Conservation (phyloP, 2,888 invertebrate genomes). For the Phalera bucephala region DNA sequence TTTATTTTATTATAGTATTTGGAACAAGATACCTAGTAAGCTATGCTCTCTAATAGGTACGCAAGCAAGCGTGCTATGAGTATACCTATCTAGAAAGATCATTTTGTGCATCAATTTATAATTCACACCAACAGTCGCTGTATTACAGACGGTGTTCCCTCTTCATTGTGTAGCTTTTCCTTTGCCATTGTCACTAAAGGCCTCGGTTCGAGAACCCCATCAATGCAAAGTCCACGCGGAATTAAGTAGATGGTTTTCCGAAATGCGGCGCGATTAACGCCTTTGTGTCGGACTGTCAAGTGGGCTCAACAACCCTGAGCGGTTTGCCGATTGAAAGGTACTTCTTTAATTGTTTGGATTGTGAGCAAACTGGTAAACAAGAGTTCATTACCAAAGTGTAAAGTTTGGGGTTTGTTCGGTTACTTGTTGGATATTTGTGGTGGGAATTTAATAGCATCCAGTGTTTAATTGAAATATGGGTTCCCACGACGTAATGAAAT, state of each 20-base stretch:
- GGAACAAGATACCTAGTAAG: no score
- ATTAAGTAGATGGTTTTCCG: constrained; percentile 18
- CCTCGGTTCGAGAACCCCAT: constrained; percentile 5
- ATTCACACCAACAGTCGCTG: no score
- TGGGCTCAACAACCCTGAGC: constrained; percentile 10
- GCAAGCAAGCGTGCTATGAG: no score
- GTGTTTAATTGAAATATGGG: no score
- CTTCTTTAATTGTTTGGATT: constrained; percentile 11
- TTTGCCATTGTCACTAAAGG: no score
- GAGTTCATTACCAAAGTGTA: not conserved
- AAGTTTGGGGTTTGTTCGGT: constrained; percentile 3
- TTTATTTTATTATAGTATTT: no score
- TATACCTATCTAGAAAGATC: no score
- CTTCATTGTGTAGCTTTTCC: no score
- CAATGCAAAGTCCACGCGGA: constrained; percentile 5
- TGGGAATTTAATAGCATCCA: constrained; percentile 11
- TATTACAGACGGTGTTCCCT: no score
- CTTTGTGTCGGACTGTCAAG: constrained; percentile 15
- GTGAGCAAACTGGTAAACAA: constrained; percentile 1
- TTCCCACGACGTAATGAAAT: no score
- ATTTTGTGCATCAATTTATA: no score
- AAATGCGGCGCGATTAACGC: constrained; percentile 14
- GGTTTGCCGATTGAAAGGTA: constrained; percentile 14
- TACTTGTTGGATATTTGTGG: not conserved
- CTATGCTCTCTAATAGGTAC: no score